Evolutionary conservation across 2,113 vertebrate species (phyloP).

Genomic region (Aptenodytes forsteri): DNA sequence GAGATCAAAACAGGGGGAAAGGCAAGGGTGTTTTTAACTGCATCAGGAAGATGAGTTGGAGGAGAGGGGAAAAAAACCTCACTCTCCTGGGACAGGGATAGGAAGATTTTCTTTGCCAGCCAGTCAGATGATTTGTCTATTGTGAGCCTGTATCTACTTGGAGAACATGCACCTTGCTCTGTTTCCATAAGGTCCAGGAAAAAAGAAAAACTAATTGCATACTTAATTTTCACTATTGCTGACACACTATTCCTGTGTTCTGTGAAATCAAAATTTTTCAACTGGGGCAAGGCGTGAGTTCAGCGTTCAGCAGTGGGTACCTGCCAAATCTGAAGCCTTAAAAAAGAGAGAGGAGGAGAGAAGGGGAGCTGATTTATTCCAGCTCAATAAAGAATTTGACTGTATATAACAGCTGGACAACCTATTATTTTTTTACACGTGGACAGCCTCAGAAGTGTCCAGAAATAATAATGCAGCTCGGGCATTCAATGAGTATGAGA

Average conservation of each 20-base stretch:
- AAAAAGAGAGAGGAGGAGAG: background rate
- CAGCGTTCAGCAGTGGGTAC: background rate
- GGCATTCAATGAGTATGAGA: background rate
- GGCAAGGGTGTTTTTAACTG: background rate
- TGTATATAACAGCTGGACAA: background rate
- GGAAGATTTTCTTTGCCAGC: background rate
- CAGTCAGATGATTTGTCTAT: background rate
- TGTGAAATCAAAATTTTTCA: background rate
- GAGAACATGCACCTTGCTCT: background rate
- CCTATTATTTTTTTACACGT: background rate
- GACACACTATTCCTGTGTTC: background rate
- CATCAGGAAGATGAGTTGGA: background rate
- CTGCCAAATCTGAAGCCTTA: background rate
- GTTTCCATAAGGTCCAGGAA: background rate
- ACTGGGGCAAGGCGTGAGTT: background rate
- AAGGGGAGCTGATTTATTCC: background rate
- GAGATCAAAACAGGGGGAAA: background rate
- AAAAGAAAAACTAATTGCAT: background rate
- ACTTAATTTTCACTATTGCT: background rate
- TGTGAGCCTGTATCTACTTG: background rate
- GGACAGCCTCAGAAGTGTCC: background rate
- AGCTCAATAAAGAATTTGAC: slow-evolving; percentile 22
- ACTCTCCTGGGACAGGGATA: background rate
- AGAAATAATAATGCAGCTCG: background rate
- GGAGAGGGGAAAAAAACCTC: rapidly evolving